phyloP scores from a whole-genome alignment of 2,888 invertebrate species.

The Erebia ligea region DNA sequence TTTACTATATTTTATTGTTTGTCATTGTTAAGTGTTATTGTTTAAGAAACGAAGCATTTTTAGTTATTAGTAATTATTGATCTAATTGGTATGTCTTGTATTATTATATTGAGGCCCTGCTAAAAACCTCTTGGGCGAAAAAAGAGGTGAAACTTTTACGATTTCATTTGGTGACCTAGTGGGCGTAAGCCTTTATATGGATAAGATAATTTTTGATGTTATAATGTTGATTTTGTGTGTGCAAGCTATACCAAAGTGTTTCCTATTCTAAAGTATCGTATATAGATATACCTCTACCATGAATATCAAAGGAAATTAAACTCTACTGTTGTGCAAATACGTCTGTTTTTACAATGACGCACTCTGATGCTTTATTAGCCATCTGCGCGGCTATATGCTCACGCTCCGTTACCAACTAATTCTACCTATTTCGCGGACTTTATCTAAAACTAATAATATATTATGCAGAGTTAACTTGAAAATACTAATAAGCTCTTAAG shows the following conservation, averaged over 20 bases:
- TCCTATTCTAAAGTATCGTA: neutral
- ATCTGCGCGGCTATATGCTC: no score
- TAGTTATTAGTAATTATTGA: conserved; percentile 3
- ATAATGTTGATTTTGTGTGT: neutral
- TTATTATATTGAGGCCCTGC: neutral
- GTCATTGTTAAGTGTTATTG: conserved; percentile 5
- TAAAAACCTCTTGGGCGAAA: neutral
- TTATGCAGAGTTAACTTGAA: no score
- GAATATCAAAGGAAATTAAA: no score
- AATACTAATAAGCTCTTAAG: no score
- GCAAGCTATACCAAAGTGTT: neutral
- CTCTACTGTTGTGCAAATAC: no score
- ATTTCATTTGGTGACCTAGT: neutral
- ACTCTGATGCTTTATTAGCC: no score
- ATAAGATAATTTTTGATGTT: neutral
- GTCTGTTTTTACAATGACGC: no score
- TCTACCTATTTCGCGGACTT: no score
- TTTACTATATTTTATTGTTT: neutral
- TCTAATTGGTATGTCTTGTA: neutral
- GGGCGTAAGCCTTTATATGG: no score
- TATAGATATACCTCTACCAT: no score
- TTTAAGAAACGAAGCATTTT: conserved; percentile 12
- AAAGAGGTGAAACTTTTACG: neutral
- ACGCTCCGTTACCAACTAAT: no score
- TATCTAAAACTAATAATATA: no score